Evolutionary conservation across 2,797 vertebrate species (phyloP).

Genomic region (Hemibagrus guttatus): DNA sequence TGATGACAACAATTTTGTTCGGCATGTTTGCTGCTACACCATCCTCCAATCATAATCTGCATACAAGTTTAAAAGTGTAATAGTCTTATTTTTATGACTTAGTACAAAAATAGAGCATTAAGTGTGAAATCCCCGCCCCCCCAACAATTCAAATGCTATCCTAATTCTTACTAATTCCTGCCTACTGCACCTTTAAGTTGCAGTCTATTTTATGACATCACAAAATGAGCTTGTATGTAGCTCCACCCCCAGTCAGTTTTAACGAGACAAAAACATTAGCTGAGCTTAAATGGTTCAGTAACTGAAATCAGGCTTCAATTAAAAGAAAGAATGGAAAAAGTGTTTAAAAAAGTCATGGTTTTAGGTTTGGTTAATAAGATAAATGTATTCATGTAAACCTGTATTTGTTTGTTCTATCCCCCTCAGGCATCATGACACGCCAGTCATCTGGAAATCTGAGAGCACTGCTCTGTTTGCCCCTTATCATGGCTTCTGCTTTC

Average conservation of each 20-base stretch:
- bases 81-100: neutral
- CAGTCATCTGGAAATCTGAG: neutral
- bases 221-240: neutral
- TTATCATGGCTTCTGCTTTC: neutral
- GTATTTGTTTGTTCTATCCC: neutral
- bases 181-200: neutral
- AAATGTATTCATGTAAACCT: neutral
- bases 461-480: neutral
- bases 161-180: neutral
- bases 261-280: neutral
- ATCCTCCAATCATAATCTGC: neutral
- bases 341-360: too few relatives aligned
- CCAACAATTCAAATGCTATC: neutral
- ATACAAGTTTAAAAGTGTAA: neutral
- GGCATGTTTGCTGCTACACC: neutral
- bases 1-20: neutral
- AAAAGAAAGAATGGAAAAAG: neutral
- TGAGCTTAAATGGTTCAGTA: neutral
- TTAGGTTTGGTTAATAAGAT: neutral
- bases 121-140: too few relatives aligned
- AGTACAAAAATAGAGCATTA: neutral
- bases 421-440: constrained; percentile 27
- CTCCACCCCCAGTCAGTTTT: neutral
- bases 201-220: neutral
- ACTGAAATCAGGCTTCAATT: neutral